Conservation (phyloP, 2,888 invertebrate genomes). For the Pterostichus niger region DNA sequence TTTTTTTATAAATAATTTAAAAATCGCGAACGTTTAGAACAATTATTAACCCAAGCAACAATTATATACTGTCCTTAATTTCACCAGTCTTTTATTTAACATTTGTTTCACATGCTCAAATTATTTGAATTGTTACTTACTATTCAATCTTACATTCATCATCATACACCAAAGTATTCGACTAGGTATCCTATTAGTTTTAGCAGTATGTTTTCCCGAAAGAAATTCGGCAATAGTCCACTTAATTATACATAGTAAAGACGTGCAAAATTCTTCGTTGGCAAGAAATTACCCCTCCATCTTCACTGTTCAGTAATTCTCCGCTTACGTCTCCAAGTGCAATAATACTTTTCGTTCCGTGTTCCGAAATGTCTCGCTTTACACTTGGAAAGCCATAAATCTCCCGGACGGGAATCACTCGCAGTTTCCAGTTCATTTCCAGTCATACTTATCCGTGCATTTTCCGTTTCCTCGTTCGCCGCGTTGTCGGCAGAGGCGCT, state of each 20-base stretch:
- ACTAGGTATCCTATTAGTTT: too few relatives aligned
- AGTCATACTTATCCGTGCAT: conserved; percentile 59
- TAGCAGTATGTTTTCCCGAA: too few relatives aligned
- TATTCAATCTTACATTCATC: too few relatives aligned
- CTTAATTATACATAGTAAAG: neutral
- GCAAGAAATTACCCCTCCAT: neutral
- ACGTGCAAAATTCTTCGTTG: neutral
- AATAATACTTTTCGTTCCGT: conserved; percentile 21
- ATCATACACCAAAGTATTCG: too few relatives aligned
- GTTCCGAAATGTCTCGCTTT: conserved; percentile 35
- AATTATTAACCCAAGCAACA: too few relatives aligned
- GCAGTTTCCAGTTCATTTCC: conserved; percentile 60
- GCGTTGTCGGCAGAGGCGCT: neutral
- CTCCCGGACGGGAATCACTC: conserved; percentile 54
- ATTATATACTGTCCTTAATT: too few relatives aligned
- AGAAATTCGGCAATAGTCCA: neutral
- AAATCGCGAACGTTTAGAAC: too few relatives aligned
- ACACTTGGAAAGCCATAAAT: conserved; percentile 55
- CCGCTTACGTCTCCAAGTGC: neutral
- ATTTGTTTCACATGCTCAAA: too few relatives aligned
- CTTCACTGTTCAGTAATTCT: conserved; percentile 22
- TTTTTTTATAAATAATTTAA: too few relatives aligned
- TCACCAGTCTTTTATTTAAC: too few relatives aligned
- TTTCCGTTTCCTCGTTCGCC: conserved; percentile 21
- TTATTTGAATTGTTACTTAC: too few relatives aligned